phyloP scores from a whole-genome alignment of 2,113 vertebrate species.

The Falcunculus frontatus region DNA sequence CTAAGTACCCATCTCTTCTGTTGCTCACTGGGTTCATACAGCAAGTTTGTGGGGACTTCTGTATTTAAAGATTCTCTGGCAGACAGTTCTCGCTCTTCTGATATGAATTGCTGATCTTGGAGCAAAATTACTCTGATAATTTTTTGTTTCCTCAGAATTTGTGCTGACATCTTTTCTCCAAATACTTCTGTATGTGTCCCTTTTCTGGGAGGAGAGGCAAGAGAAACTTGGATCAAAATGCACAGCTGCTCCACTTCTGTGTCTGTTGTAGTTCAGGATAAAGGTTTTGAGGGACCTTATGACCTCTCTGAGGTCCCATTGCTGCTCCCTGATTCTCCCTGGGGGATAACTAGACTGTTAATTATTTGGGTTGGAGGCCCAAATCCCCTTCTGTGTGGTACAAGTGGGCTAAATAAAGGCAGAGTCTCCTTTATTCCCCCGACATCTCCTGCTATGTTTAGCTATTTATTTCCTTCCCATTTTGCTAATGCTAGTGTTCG shows the following conservation, averaged over 20 bases:
- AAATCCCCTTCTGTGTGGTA: neutral
- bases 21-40: rapidly evolving
- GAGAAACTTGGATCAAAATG: neutral
- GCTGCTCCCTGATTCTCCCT: neutral
- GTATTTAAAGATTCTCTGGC: neutral
- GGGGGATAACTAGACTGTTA: neutral
- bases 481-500: constrained; percentile 17
- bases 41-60: rapidly evolving
- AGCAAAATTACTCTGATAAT: neutral
- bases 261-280: neutral
- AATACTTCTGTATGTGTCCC: neutral
- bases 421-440: neutral
- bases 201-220: neutral
- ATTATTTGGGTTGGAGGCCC: neutral
- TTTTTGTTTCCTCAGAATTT: neutral
- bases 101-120: neutral
- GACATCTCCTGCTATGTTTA: neutral
- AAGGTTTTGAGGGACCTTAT: neutral
- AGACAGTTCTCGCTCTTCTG: neutral
- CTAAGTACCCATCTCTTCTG: neutral
- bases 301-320: neutral
- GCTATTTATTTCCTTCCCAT: constrained; percentile 21
- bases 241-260: neutral
- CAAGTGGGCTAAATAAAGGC: neutral
- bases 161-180: neutral